phyloP scores from a whole-genome alignment of 1,140 invertebrate species.

The Euwallacea fornicatus region DNA sequence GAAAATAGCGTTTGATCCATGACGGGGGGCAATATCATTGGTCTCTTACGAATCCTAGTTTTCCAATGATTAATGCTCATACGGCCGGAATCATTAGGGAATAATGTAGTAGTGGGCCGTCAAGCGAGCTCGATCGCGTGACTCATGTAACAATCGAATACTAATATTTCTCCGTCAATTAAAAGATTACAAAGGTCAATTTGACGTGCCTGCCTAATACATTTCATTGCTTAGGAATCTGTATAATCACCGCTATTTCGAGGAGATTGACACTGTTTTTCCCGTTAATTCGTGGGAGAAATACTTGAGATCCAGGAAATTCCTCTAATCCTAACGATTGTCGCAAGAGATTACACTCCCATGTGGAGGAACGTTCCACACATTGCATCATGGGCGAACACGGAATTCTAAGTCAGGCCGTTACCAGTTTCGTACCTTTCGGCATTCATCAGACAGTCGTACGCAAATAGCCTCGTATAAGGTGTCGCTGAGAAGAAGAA shows the following conservation, averaged over 20 bases:
- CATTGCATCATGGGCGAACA: too few species aligned
- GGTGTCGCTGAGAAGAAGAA: too few species aligned
- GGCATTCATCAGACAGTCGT: too few species aligned
- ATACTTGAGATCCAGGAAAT: not conserved
- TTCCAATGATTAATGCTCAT: slow-evolving; percentile 47
- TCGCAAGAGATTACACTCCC: not conserved
- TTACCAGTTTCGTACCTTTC: too few species aligned
- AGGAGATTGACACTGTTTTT: not conserved
- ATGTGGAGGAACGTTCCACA: too few species aligned
- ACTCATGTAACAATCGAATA: slow-evolving; percentile 44
- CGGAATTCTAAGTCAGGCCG: too few species aligned
- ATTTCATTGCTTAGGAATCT: too few species aligned
- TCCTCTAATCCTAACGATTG: not conserved
- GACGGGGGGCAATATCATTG: slow-evolving; percentile 3
- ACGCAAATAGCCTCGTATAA: too few species aligned
- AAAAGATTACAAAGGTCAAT: slow-evolving; percentile 21
- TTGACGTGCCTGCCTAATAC: not conserved
- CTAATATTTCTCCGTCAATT: slow-evolving; percentile 48
- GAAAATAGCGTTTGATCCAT: not conserved
- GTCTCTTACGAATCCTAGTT: slow-evolving; percentile 28
- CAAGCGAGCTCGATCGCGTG: slow-evolving; percentile 43
- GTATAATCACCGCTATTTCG: too few species aligned
- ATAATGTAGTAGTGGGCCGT: slow-evolving; percentile 43
- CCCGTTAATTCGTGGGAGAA: not conserved
- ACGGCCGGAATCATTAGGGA: slow-evolving; percentile 41